A percentile compares a stretch with the other conserved stretches of the same genome.
Evolutionary conservation across 2,797 vertebrate genomes (phyloP).

Genomic region (Moxostoma hubbsi): DNA sequence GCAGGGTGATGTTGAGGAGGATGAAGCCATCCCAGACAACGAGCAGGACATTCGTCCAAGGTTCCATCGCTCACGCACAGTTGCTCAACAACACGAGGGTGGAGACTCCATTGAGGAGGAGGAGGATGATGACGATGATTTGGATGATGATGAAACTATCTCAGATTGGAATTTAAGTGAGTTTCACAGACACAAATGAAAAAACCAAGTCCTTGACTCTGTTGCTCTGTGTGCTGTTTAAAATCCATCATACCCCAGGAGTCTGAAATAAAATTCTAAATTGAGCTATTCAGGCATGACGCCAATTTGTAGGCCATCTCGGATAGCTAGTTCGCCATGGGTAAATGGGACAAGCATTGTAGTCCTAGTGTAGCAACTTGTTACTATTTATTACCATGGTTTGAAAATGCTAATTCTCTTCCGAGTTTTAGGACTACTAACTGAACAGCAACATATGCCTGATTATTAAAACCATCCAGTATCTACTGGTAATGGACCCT

Average conservation of each 20-base stretch:
- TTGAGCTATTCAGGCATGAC: no score
- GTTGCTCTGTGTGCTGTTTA: neutral
- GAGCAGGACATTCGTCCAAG: slow-evolving; percentile 95
- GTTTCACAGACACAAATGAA: neutral
- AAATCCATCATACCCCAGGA: neutral
- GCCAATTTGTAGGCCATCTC: no score
- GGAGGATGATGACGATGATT: slow-evolving; percentile 86
- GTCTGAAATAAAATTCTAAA: neutral
- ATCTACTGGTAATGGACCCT: no score
- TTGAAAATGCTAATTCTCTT: no score
- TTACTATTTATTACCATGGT: no score
- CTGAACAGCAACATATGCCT: no score
- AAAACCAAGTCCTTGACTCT: neutral
- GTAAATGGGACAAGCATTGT: no score
- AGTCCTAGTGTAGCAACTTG: no score
- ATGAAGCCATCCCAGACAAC: slow-evolving; percentile 93
- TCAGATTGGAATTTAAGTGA: slow-evolving; percentile 98
- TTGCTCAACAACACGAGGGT: slow-evolving; percentile 93
- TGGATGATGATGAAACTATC: slow-evolving; percentile 94
- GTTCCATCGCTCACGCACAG: slow-evolving; percentile 93
- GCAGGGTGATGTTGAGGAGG: slow-evolving; percentile 95
- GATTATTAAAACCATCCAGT: no score
- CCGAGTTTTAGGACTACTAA: no score
- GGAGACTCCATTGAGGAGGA: slow-evolving; percentile 90
- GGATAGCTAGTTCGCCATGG: no score